These are phyloP conservation scores for Ephialtes manifestator DNA, from an alignment of 2,888 invertebrate species.

Conservation along the genomic window DNA sequence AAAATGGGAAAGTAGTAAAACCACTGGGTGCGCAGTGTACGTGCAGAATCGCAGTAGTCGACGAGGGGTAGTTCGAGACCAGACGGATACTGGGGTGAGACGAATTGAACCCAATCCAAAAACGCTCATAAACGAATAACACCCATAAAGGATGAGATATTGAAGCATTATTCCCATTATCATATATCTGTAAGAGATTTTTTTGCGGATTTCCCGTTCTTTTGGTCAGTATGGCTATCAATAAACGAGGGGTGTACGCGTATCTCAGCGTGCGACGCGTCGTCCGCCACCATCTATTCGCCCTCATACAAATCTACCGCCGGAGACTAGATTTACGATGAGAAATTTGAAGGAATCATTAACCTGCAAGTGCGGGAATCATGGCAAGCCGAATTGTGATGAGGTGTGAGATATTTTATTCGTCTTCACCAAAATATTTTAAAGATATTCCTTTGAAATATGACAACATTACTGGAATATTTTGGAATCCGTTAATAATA, in stretches of 20 bases:
- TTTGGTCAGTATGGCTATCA: conserved; percentile 34
- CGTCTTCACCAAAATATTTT: no score
- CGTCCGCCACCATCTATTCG: not conserved
- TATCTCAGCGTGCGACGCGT: not conserved
- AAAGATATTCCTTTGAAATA: no score
- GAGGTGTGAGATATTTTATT: no score
- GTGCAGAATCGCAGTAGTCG: conserved; percentile 47
- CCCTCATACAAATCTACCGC: not conserved
- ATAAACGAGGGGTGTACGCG: conserved; percentile 9
- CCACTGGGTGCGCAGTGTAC: conserved; percentile 44
- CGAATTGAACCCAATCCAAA: conserved; percentile 82
- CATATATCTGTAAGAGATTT: conserved; percentile 73
- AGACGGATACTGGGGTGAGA: conserved; percentile 61
- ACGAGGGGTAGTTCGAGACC: conserved; percentile 64
- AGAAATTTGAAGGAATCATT: not conserved
- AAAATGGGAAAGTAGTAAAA: conserved; percentile 79
- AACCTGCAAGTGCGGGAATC: not conserved
- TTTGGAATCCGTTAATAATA: no score
- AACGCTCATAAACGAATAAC: conserved; percentile 80
- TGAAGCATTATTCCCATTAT: conserved; percentile 78
- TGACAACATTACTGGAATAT: no score
- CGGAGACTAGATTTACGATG: not conserved
- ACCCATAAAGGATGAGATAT: conserved; percentile 79
- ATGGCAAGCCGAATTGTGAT: no score
- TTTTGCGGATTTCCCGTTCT: conserved; percentile 41